Conservation (phyloP, 1,140 invertebrate species). For the Drosophila ogumai region DNA sequence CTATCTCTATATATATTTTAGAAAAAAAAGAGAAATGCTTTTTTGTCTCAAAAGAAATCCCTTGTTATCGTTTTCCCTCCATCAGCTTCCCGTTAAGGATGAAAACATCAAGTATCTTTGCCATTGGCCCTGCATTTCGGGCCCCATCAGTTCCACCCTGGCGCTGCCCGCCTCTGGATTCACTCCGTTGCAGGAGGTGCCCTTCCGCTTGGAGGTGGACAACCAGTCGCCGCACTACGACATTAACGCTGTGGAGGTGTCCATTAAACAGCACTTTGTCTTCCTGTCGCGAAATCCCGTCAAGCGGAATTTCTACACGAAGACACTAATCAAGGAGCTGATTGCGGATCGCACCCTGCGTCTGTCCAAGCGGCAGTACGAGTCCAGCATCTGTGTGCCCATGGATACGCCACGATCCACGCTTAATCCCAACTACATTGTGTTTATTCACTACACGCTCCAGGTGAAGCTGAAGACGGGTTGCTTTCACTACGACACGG, state of each 20-base stretch:
- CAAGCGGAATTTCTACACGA: conserved; percentile 77
- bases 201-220: conserved; percentile 74
- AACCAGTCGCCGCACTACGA: conserved; percentile 83
- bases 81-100: conserved; percentile 71
- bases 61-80: not conserved
- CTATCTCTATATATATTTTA: not conserved
- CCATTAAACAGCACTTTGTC: conserved; percentile 78
- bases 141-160: conserved; percentile 70
- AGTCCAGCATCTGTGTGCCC: conserved; percentile 70
- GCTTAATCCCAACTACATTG: conserved; percentile 79
- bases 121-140: conserved; percentile 79
- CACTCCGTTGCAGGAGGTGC: conserved; percentile 72
- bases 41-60: not conserved
- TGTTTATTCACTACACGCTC: conserved; percentile 77
- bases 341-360: conserved; percentile 72
- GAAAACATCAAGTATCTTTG: conserved; percentile 83
- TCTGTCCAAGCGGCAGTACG: conserved; percentile 73
- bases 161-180: conserved; percentile 73
- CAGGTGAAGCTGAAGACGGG: conserved; percentile 78
- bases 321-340: conserved; percentile 64
- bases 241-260: conserved; percentile 69
- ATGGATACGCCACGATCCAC: conserved; percentile 78
- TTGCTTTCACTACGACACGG: conserved; percentile 78
- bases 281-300: conserved; percentile 78
- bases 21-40: too few relatives aligned